Conservation (phyloP, 2,797 vertebrate genomes). For the Micromesistius poutassou region DNA sequence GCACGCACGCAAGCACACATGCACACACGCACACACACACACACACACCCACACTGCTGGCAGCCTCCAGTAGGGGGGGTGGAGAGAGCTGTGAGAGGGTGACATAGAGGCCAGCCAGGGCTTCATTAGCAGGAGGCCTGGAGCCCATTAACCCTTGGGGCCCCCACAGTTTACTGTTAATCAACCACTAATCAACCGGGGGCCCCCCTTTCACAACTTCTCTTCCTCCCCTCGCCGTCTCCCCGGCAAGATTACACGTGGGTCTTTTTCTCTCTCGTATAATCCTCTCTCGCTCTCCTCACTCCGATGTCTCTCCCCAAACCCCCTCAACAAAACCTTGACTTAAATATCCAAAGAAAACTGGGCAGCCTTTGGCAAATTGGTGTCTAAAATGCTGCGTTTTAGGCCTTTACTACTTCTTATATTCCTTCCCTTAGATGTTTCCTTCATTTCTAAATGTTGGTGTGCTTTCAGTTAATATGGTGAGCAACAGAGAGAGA, state of each 20-base stretch:
- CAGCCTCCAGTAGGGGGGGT: constrained; percentile 65
- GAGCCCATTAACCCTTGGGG: constrained; percentile 62
- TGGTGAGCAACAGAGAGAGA: not conserved
- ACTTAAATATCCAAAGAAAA: not conserved
- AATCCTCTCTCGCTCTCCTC: constrained; percentile 9
- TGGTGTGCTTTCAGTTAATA: too few relatives aligned
- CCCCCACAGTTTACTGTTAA: constrained; percentile 55
- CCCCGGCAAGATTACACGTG: not conserved
- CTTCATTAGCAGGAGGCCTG: constrained; percentile 59
- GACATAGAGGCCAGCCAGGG: constrained; percentile 45
- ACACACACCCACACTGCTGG: constrained; percentile 49
- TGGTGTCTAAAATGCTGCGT: not conserved
- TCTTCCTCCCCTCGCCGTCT: not conserved
- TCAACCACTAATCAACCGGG: constrained; percentile 50
- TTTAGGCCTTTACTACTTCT: not conserved
- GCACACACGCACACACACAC: constrained; percentile 41
- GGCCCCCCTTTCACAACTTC: constrained; percentile 14
- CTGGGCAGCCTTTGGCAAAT: not conserved
- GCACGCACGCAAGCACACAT: constrained; percentile 22
- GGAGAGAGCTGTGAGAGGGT: constrained; percentile 62
- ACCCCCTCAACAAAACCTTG: not conserved
- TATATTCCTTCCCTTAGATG: not conserved
- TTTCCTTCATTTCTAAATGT: too few relatives aligned
- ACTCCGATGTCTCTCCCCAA: not conserved
- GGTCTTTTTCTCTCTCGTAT: constrained; percentile 11